Percentiles rank a stretch among this genome's conserved stretches.
phyloP scores from a whole-genome alignment of 2,888 invertebrate genomes.

The Drosophila setosimentum region DNA sequence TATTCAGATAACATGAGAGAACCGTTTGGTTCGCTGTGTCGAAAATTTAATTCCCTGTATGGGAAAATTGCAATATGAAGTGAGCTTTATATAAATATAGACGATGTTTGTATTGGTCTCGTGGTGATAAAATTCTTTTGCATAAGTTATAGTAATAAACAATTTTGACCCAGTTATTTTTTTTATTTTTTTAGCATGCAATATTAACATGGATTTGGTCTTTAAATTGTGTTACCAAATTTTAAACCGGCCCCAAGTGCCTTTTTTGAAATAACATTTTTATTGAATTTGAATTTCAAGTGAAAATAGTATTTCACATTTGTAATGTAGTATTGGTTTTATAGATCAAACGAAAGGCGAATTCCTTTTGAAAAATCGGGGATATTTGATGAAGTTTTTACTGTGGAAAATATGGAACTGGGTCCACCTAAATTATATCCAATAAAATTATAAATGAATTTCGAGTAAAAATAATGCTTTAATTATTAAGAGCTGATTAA shows the following conservation, averaged over 20 bases:
- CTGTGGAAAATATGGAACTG: neutral
- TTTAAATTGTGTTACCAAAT: neutral
- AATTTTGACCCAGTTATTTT: neutral
- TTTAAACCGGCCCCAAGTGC: neutral
- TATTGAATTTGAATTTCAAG: neutral
- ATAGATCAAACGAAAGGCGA: neutral
- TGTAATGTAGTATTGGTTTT: neutral
- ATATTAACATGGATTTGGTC: neutral
- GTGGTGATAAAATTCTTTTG: neutral
- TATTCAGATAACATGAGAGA: conserved; percentile 10
- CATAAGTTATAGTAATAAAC: too few relatives aligned
- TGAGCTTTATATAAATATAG: neutral
- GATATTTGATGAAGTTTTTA: neutral
- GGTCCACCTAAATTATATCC: neutral
- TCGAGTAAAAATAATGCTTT: neutral
- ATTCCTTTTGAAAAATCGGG: neutral
- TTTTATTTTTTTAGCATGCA: neutral
- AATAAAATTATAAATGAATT: neutral
- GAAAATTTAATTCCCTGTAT: conserved; percentile 12
- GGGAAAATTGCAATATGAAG: neutral
- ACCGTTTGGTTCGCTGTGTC: neutral
- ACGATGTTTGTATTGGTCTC: neutral
- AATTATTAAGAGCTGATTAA: neutral
- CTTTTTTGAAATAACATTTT: neutral
- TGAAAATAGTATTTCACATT: neutral